These are phyloP conservation scores for Apotomis betuletana DNA, from an alignment of 2,888 invertebrate species.

Conservation along the genomic window DNA sequence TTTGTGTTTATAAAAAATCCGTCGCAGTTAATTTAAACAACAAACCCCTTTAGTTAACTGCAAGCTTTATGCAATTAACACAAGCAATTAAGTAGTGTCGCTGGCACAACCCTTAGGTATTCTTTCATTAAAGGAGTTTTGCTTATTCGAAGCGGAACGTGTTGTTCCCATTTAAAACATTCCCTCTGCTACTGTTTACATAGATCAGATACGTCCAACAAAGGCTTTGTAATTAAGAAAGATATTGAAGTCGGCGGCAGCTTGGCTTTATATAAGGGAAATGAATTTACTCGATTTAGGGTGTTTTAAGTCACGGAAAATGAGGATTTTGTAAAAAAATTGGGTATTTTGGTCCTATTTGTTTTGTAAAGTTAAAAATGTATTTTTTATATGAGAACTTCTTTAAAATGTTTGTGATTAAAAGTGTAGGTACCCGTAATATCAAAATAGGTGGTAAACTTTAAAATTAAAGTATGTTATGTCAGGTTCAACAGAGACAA, in stretches of 20 bases:
- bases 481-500: too few relatives aligned
- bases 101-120: constrained; percentile 62
- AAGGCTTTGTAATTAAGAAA: constrained; percentile 84
- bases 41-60: constrained; percentile 20
- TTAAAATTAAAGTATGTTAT: too few relatives aligned
- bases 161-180: constrained; percentile 83
- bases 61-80: constrained; percentile 34
- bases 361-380: background rate
- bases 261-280: constrained; percentile 80
- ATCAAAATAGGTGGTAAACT: too few relatives aligned
- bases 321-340: constrained; percentile 50
- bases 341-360: constrained; percentile 11
- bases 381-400: too few relatives aligned
- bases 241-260: constrained; percentile 82
- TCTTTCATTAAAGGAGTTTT: constrained; percentile 75
- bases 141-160: constrained; percentile 78
- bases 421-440: too few relatives aligned
- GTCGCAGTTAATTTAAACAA: background rate
- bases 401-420: background rate
- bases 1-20: background rate
- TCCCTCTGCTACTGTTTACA: constrained; percentile 79
- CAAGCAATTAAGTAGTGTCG: constrained; percentile 38
- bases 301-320: constrained; percentile 71
- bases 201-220: constrained; percentile 84
- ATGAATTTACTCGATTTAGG: constrained; percentile 80